Conservation (phyloP, 2,888 invertebrate genomes). For the Campoplex capitator region DNA sequence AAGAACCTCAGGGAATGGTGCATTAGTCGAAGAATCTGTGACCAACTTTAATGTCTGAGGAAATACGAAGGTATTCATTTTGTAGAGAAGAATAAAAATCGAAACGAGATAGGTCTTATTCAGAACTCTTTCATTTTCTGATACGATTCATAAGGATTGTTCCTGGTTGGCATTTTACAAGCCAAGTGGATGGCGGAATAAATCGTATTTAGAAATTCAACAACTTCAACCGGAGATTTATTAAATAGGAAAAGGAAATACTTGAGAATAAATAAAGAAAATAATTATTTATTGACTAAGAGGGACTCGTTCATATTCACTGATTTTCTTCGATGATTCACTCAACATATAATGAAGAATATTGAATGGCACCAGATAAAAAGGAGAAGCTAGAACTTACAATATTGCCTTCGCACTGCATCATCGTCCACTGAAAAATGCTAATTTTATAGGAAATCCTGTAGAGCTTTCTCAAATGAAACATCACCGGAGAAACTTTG, state of each 20-base stretch:
- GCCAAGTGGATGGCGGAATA: not conserved
- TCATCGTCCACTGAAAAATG: not conserved
- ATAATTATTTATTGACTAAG: not conserved
- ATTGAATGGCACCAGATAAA: not conserved
- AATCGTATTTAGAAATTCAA: too few species aligned
- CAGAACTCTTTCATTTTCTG: conserved; percentile 37
- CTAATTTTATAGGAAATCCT: not conserved
- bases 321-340: not conserved
- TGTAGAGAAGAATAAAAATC: conserved; percentile 22
- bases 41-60: not conserved
- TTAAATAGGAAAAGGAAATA: not conserved
- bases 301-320: not conserved
- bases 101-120: conserved; percentile 30
- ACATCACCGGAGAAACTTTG: not conserved
- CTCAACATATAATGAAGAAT: not conserved
- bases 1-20: not conserved
- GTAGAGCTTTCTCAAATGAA: not conserved
- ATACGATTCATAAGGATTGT: conserved; percentile 17
- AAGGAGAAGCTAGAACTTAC: not conserved
- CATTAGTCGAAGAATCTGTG: conserved; percentile 22
- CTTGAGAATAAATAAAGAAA: not conserved
- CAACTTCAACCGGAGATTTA: not conserved
- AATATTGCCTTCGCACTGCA: not conserved
- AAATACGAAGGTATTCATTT: conserved; percentile 13
- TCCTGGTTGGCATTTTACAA: conserved; percentile 41